Conservation (phyloP, 2,797 vertebrate species). For the Neomorphus geoffroyi region DNA sequence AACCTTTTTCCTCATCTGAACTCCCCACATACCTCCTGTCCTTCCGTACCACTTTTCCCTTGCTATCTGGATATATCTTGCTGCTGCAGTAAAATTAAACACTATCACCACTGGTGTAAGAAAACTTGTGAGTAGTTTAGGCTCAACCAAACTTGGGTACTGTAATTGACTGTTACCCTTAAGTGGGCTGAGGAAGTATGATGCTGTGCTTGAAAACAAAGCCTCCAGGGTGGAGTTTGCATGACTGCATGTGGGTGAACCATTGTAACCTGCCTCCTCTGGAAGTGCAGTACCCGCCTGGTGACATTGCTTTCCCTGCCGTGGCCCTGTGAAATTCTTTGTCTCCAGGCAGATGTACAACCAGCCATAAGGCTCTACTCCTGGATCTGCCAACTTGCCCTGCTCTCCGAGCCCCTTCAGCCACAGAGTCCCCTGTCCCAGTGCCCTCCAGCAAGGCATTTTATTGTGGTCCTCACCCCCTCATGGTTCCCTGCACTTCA, state of each 20-base stretch:
- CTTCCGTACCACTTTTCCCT: background rate
- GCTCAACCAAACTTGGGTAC: background rate
- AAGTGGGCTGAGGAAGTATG: background rate
- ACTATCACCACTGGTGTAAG: background rate
- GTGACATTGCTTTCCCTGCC: background rate
- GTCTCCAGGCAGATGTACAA: background rate
- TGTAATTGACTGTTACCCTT: background rate
- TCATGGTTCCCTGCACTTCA: background rate
- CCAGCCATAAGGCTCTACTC: accelerated
- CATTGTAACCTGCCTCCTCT: background rate
- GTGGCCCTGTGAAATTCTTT: background rate
- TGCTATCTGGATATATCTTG: background rate
- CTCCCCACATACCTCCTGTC: background rate
- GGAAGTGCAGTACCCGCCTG: accelerated
- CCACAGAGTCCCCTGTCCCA: accelerated
- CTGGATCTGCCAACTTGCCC: background rate
- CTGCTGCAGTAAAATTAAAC: background rate
- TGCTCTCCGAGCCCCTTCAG: background rate
- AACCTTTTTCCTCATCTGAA: background rate
- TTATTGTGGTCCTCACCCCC: background rate
- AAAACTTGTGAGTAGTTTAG: background rate
- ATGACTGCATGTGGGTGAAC: background rate
- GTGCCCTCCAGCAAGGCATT: background rate
- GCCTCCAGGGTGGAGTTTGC: background rate
- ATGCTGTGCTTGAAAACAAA: background rate